A percentile compares a stretch with the other conserved stretches of the same genome.
Conservation (phyloP, 2,113 vertebrate species). For the Bothrops jararaca region DNA sequence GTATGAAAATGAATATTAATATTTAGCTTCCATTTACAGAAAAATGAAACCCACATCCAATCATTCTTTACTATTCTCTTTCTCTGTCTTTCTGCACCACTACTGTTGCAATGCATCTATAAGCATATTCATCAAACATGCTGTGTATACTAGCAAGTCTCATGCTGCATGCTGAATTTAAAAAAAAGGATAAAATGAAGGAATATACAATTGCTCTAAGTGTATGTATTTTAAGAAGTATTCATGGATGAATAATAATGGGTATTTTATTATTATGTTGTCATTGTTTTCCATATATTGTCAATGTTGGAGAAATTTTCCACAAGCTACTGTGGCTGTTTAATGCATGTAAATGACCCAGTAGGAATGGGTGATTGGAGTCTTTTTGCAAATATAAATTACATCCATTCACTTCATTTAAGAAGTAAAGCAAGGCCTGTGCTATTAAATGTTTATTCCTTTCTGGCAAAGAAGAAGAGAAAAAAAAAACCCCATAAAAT, state of each 20-base stretch:
- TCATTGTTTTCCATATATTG: constrained; percentile 21
- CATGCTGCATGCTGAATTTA: background rate
- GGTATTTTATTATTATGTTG: constrained; percentile 19
- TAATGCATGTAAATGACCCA: constrained; percentile 34
- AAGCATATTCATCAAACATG: constrained; percentile 3
- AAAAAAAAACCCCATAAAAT: constrained; percentile 2
- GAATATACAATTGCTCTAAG: background rate
- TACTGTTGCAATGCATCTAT: background rate
- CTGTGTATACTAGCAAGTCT: background rate
- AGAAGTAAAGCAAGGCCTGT: constrained; percentile 26
- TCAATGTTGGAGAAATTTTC: background rate
- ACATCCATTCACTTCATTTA: constrained; percentile 32
- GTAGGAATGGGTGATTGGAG: constrained; percentile 36
- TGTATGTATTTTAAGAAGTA: constrained; percentile 9
- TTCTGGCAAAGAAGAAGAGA: background rate
- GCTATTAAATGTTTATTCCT: constrained; percentile 33
- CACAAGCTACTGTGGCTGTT: constrained; percentile 2
- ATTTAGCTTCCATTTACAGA: background rate
- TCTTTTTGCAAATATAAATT: background rate
- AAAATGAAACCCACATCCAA: background rate
- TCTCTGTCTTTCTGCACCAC: background rate
- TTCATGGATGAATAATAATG: constrained; percentile 10
- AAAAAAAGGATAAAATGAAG: background rate
- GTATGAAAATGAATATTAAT: background rate
- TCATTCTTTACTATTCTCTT: background rate